Conservation (phyloP, 1,140 invertebrate genomes). For the Vanessa atalanta region DNA sequence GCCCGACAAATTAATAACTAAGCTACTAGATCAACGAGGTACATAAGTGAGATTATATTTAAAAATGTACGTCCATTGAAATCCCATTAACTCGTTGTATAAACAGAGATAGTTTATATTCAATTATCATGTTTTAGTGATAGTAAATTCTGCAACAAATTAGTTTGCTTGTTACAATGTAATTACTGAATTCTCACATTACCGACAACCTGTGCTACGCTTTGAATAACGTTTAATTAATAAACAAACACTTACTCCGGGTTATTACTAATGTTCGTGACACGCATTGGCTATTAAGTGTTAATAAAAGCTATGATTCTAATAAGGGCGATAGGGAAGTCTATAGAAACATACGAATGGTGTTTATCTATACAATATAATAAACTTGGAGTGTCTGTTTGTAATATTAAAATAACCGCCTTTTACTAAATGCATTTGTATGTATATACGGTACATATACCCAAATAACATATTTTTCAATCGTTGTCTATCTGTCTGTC, state of each 20-base stretch:
- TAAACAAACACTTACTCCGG: not conserved
- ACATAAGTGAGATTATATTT: not conserved
- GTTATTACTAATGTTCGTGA: not conserved
- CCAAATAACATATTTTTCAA: too few species aligned
- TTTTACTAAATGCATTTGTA: too few species aligned
- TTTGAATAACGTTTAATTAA: constrained; percentile 19
- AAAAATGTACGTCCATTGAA: not conserved
- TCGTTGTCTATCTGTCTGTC: too few species aligned
- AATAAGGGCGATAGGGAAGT: too few species aligned
- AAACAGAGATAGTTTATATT: not conserved
- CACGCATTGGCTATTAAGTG: not conserved
- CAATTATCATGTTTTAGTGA: not conserved
- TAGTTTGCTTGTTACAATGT: not conserved
- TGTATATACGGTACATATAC: too few species aligned
- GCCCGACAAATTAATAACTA: too few species aligned
- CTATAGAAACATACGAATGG: too few species aligned
- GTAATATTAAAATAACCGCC: too few species aligned
- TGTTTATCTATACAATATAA: too few species aligned
- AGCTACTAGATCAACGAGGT: too few species aligned
- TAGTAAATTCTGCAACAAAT: constrained; percentile 8
- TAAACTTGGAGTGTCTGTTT: too few species aligned
- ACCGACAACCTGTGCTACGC: constrained; percentile 10
- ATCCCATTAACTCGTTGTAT: not conserved
- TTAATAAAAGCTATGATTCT: too few species aligned
- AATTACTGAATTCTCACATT: constrained; percentile 24